phyloP scores from a whole-genome alignment of 2,888 invertebrate genomes.

The Marasmarcha lunaedactyla region DNA sequence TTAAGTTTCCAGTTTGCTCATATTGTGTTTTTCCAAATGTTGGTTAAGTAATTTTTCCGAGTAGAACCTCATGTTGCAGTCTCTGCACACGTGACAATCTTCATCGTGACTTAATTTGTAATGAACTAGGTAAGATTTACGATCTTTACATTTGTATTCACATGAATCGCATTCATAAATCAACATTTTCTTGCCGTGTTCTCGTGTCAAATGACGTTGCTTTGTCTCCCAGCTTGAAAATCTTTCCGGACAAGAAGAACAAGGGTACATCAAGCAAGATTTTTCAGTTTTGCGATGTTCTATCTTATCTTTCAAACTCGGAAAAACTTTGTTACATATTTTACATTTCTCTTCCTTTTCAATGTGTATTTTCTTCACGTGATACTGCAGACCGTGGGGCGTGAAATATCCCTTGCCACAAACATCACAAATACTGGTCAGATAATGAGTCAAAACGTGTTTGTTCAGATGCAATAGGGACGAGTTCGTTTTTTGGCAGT shows the following conservation, averaged over 20 bases:
- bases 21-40: conserved; percentile 13
- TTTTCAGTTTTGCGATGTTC: conserved; percentile 16
- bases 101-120: conserved; percentile 18
- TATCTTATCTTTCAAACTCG: conserved; percentile 19
- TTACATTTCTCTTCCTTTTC: conserved; percentile 5
- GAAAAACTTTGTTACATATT: conserved; percentile 14
- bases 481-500: conserved; percentile 13
- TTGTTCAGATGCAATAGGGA: conserved; percentile 10
- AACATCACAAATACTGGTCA: conserved; percentile 14
- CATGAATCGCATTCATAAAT: conserved; percentile 17
- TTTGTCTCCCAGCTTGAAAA: conserved; percentile 17
- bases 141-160: conserved; percentile 15
- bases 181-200: conserved; percentile 17
- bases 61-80: conserved; percentile 17
- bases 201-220: conserved; percentile 17
- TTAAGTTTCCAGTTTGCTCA: too few species aligned
- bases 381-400: conserved; percentile 4
- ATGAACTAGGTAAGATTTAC: conserved; percentile 17
- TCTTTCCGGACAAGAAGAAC: conserved; percentile 17
- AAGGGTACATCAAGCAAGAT: conserved; percentile 18
- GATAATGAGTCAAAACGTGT: conserved; percentile 16
- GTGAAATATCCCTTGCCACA: conserved; percentile 16
- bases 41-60: conserved; percentile 10
- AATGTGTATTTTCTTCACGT: conserved; percentile 7
- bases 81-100: conserved; percentile 16